Evolutionary conservation across 2,113 vertebrate genomes (phyloP).

Genomic region (Rostratula benghalensis): DNA sequence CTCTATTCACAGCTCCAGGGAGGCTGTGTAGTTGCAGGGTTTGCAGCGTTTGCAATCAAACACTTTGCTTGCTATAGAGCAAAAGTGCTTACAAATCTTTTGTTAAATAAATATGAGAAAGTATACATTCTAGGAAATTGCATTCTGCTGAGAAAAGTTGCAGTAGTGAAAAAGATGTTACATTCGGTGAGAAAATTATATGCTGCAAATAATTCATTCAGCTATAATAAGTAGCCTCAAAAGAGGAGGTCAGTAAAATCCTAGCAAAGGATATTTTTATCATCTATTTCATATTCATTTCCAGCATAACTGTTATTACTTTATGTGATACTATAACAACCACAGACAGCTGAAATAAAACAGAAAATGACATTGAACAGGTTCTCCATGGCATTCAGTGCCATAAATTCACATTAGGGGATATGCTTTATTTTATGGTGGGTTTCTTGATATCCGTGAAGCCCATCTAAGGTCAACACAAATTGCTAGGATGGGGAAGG

Average conservation of each 20-base stretch:
- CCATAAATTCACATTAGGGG: constrained; percentile 46
- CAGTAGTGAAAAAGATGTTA: constrained; percentile 28
- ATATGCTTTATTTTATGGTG: constrained; percentile 31
- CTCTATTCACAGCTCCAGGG: neutral
- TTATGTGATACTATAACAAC: constrained; percentile 49
- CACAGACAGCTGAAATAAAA: constrained; percentile 43
- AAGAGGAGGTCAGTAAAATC: constrained; percentile 73
- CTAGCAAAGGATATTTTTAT: constrained; percentile 52
- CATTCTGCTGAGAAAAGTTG: neutral
- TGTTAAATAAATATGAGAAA: constrained; percentile 53
- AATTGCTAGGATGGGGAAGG: neutral
- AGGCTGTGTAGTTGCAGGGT: neutral
- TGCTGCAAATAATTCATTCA: constrained; percentile 69
- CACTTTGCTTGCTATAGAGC: neutral
- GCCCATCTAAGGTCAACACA: constrained; percentile 4
- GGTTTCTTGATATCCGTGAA: constrained; percentile 24
- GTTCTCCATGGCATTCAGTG: constrained; percentile 5
- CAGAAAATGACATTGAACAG: constrained; percentile 57
- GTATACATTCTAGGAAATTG: constrained; percentile 30
- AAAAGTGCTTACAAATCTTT: constrained; percentile 43
- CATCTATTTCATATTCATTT: constrained; percentile 58
- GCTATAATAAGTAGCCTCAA: constrained; percentile 67
- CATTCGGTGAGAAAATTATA: constrained; percentile 67
- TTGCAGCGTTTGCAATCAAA: constrained; percentile 31
- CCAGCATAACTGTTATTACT: constrained; percentile 54